A percentile compares a stretch with the other conserved stretches of the same genome.
Evolutionary conservation across 2,888 invertebrate species (phyloP).

Genomic region (Euzophera pinguis): DNA sequence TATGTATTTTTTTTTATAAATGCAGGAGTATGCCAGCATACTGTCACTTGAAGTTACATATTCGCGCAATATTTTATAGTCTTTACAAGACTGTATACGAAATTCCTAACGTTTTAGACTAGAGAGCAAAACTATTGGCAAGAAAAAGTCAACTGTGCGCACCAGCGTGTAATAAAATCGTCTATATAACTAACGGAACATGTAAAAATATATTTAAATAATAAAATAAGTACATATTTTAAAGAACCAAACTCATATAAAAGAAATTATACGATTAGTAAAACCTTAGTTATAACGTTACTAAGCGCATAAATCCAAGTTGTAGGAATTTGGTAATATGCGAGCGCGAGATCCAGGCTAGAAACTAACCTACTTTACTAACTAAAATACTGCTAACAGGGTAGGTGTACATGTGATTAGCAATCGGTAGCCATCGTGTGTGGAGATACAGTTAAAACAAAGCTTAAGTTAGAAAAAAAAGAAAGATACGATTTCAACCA

Average conservation of each 20-base stretch:
- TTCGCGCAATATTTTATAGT: neutral
- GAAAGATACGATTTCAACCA: too few species aligned
- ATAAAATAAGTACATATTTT: conserved; percentile 6
- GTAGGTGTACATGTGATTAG: conserved; percentile 65
- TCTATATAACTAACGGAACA: neutral
- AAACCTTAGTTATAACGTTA: neutral
- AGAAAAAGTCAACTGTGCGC: conserved; percentile 1
- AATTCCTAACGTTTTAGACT: neutral
- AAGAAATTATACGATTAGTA: neutral
- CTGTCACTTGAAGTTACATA: too few species aligned
- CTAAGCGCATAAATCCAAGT: neutral
- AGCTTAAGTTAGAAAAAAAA: neutral
- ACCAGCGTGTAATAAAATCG: neutral
- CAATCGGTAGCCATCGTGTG: conserved; percentile 58
- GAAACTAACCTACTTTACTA: conserved; percentile 58
- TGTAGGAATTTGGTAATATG: neutral
- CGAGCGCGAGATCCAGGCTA: conserved; percentile 16
- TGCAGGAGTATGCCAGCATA: too few species aligned
- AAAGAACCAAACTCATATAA: neutral
- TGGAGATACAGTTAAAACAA: conserved; percentile 28
- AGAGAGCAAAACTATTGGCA: conserved; percentile 2
- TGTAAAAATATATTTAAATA: neutral
- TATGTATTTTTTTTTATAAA: too few species aligned
- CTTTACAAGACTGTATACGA: neutral
- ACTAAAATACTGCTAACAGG: conserved; percentile 73